Conservation (phyloP, 1,140 invertebrate genomes). For the Drosophila nasuta region DNA sequence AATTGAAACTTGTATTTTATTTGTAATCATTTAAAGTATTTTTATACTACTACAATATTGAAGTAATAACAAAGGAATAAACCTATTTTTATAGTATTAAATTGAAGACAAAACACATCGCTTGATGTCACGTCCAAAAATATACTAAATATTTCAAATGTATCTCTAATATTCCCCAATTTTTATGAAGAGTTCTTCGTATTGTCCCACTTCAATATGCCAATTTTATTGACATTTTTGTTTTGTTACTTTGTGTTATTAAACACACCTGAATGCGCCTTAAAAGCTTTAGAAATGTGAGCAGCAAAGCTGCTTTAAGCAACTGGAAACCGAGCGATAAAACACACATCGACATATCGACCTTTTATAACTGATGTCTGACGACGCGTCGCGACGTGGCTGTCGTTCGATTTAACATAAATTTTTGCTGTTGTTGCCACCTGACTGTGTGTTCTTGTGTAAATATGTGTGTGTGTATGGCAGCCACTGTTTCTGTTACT, state of each 20-base stretch:
- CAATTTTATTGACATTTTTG: not conserved
- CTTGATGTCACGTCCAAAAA: no score
- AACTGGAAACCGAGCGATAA: constrained; percentile 62
- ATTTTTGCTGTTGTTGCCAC: constrained; percentile 53
- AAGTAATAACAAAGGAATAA: no score
- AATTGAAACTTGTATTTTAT: no score
- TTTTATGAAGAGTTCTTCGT: no score
- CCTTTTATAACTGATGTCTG: constrained; percentile 66
- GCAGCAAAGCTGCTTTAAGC: constrained; percentile 66
- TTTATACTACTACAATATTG: no score
- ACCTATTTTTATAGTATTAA: no score
- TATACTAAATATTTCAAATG: no score
- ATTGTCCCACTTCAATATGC: no score
- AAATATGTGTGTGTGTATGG: constrained; percentile 30
- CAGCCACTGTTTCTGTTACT: constrained; percentile 20
- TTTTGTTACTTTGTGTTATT: constrained; percentile 38
- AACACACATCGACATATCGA: constrained; percentile 43
- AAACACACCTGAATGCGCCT: constrained; percentile 62
- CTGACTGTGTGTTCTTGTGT: constrained; percentile 3
- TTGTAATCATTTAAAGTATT: no score
- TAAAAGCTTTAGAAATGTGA: constrained; percentile 13
- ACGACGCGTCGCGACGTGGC: constrained; percentile 41
- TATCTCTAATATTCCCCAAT: no score
- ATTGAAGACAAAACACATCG: no score
- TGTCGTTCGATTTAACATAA: constrained; percentile 78